A percentile compares a stretch with the other conserved stretches of the same genome.
Evolutionary conservation across 2,888 invertebrate genomes (phyloP).

Genomic region (Nycteola revayana): DNA sequence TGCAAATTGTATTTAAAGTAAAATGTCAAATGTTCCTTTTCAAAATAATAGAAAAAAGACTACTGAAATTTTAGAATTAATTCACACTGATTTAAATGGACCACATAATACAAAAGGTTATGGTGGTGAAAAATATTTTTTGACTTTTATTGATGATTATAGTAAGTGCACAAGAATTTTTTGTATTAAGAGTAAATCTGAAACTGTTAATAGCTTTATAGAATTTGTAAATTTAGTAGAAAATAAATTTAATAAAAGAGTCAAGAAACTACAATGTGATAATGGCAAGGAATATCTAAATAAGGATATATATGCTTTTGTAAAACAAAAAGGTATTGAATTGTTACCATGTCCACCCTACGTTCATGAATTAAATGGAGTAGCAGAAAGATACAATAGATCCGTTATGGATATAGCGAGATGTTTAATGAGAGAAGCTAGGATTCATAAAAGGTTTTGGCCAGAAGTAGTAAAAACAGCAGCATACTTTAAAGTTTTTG

Average conservation of each 20-base stretch:
- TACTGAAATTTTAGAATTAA: constrained; percentile 21
- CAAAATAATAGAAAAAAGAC: constrained; percentile 27
- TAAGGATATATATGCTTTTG: constrained; percentile 25
- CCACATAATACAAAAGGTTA: constrained; percentile 29
- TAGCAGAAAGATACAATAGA: constrained; percentile 33
- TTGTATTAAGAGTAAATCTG: constrained; percentile 28
- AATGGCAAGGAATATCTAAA: constrained; percentile 33
- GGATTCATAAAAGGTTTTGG: constrained; percentile 28
- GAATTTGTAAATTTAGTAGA: constrained; percentile 27
- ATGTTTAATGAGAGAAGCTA: constrained; percentile 30
- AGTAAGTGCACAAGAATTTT: constrained; percentile 25
- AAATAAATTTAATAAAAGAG: constrained; percentile 21
- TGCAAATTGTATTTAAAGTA: constrained; percentile 30
- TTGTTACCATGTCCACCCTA: constrained; percentile 33
- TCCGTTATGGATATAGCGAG: constrained; percentile 30
- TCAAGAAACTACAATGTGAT: constrained; percentile 31
- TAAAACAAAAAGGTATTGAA: constrained; percentile 27
- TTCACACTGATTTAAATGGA: constrained; percentile 35
- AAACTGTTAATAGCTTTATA: constrained; percentile 20
- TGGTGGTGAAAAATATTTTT: constrained; percentile 32
- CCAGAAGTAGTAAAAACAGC: constrained; percentile 33
- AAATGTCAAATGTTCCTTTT: constrained; percentile 31
- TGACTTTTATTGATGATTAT: constrained; percentile 33
- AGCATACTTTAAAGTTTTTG: constrained; percentile 34
- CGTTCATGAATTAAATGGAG: too few relatives aligned